Conservation (phyloP, 2,797 vertebrate genomes). For the Hypotaenidia okinawae region DNA sequence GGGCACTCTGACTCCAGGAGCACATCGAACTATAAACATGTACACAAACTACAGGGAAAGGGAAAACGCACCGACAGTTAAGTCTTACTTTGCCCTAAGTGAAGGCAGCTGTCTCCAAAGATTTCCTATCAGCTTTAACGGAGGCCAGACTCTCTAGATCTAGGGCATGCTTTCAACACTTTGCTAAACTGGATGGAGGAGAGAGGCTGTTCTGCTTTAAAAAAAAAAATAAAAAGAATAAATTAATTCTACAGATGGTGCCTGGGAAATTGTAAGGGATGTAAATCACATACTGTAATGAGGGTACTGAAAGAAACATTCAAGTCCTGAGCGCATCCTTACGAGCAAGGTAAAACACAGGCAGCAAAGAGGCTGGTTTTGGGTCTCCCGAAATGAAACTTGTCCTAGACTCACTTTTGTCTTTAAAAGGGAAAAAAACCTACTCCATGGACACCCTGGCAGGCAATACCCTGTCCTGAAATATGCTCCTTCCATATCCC, state of each 20-base stretch:
- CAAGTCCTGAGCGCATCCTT: background rate
- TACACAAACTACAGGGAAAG: background rate
- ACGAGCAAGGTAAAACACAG: background rate
- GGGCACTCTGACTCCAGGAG: background rate
- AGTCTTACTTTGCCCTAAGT: background rate
- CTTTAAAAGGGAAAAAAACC: background rate
- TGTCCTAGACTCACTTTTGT: background rate
- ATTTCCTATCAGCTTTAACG: background rate
- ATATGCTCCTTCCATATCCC: background rate
- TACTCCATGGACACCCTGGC: background rate
- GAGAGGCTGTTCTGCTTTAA: background rate
- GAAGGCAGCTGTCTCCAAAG: background rate
- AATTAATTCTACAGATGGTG: background rate
- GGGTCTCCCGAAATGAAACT: background rate
- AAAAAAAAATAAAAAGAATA: background rate
- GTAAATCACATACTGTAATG: background rate
- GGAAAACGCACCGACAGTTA: background rate
- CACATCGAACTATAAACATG: background rate
- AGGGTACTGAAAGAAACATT: background rate
- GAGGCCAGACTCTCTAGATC: background rate
- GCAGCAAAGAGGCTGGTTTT: background rate
- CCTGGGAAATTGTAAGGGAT: background rate
- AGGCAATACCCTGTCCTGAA: background rate
- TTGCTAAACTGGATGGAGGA: background rate
- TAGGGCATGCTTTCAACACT: background rate